Conservation (phyloP, 1,140 invertebrate species). For the Nixonia krombeini region DNA sequence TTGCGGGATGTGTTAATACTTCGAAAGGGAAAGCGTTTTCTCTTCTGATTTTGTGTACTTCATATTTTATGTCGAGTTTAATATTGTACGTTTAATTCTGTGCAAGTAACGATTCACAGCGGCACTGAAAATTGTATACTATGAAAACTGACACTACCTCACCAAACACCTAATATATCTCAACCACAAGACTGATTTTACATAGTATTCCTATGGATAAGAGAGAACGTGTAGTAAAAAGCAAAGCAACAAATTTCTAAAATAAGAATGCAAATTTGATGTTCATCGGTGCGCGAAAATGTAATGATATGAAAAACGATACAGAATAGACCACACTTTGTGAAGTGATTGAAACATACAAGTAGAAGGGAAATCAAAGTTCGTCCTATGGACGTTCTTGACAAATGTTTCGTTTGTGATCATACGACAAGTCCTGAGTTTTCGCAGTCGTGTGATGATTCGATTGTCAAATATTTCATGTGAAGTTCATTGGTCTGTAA, state of each 20-base stretch:
- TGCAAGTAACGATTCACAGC: constrained; percentile 28
- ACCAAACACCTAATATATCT: constrained; percentile 70
- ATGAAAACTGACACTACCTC: constrained; percentile 70
- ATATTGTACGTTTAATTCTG: constrained; percentile 5
- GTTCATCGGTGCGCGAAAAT: constrained; percentile 28
- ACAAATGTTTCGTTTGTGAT: constrained; percentile 29
- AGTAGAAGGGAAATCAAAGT: constrained; percentile 3
- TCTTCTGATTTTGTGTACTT: constrained; percentile 1
- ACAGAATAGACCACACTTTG: constrained; percentile 10
- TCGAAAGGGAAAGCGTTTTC: neutral
- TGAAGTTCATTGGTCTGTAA: constrained; percentile 60
- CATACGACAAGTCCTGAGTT: constrained; percentile 11
- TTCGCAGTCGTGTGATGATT: constrained; percentile 31
- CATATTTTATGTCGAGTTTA: constrained; percentile 7
- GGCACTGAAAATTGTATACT: constrained; percentile 66
- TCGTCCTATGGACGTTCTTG: neutral
- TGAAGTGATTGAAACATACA: constrained; percentile 2
- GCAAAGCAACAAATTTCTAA: constrained; percentile 3
- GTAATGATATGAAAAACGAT: constrained; percentile 16
- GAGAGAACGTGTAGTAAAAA: constrained; percentile 42
- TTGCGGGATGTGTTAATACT: no score
- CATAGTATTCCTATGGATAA: constrained; percentile 70
- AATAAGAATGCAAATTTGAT: constrained; percentile 14
- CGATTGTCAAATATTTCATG: constrained; percentile 53
- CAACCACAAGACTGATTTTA: constrained; percentile 72